A percentile compares a stretch with the other conserved stretches of the same genome.
phyloP scores from a whole-genome alignment of 2,888 invertebrate genomes.

The Acrobasis consociella region DNA sequence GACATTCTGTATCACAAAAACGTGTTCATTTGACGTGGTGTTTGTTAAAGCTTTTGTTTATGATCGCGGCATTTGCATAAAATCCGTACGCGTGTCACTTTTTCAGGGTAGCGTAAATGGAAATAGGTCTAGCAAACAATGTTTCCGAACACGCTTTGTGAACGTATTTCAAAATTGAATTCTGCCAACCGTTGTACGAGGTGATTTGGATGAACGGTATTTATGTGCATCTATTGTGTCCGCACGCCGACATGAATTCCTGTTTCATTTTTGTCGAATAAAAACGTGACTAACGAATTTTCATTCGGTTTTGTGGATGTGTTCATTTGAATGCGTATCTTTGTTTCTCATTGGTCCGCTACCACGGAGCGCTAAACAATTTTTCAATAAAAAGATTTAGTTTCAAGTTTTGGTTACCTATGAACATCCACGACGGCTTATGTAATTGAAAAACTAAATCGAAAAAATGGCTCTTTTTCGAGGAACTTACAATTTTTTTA shows the following conservation, averaged over 20 bases:
- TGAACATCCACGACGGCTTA: no score
- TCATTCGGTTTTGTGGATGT: slow-evolving; percentile 24
- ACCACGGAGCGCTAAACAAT: neutral
- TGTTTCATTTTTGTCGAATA: slow-evolving; percentile 31
- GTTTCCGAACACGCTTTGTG: slow-evolving; percentile 43
- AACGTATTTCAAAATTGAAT: slow-evolving; percentile 53
- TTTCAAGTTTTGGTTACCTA: neutral
- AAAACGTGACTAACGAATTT: slow-evolving; percentile 31
- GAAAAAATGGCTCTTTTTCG: no score
- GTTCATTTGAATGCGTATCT: slow-evolving; percentile 17
- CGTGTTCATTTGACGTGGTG: slow-evolving; percentile 33
- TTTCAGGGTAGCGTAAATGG: slow-evolving; percentile 41
- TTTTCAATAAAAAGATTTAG: neutral
- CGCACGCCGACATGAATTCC: slow-evolving; percentile 29
- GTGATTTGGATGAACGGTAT: slow-evolving; percentile 46
- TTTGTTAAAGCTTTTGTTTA: slow-evolving; percentile 49
- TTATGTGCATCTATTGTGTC: slow-evolving; percentile 39
- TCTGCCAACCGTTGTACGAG: slow-evolving; percentile 37
- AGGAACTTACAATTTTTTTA: no score
- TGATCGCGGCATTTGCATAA: slow-evolving; percentile 51
- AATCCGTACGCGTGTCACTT: slow-evolving; percentile 46
- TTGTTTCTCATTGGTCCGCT: slow-evolving; percentile 14
- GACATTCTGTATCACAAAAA: neutral
- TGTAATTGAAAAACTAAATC: no score
- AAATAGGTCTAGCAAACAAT: slow-evolving; percentile 48